Percentiles rank a stretch among this genome's conserved stretches.
Conservation (phyloP, 2,888 invertebrate genomes). For the Drosophila trichaetosa region DNA sequence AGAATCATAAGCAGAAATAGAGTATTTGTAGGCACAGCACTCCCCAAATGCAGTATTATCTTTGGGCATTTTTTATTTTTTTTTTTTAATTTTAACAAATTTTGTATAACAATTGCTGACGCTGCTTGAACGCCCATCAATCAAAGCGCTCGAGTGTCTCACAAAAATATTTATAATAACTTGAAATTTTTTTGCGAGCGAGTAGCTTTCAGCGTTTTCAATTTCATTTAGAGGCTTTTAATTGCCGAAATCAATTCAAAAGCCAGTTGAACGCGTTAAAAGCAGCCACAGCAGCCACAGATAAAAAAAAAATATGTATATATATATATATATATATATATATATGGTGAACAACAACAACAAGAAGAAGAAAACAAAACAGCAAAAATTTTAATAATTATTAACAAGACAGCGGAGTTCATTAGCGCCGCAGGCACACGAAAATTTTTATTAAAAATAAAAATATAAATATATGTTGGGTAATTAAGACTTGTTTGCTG, state of each 20-base stretch:
- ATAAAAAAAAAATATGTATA: constrained; percentile 3
- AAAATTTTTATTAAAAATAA: constrained; percentile 27
- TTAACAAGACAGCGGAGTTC: constrained; percentile 74
- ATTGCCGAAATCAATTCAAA: constrained; percentile 80
- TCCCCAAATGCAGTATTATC: background rate
- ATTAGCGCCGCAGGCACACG: constrained; percentile 61
- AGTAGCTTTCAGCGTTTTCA: constrained; percentile 72
- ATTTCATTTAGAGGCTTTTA: constrained; percentile 76
- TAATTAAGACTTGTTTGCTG: constrained; percentile 80
- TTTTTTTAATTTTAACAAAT: constrained; percentile 17
- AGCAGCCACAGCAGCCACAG: constrained; percentile 61
- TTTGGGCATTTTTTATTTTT: background rate
- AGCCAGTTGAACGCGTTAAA: constrained; percentile 79
- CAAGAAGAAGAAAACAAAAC: background rate
- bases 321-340: background rate
- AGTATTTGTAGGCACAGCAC: background rate
- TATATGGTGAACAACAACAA: constrained; percentile 12
- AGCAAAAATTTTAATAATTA: constrained; percentile 69
- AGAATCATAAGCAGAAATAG: background rate
- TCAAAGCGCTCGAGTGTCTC: constrained; percentile 68
- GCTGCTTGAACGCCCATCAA: constrained; percentile 70
- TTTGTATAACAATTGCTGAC: constrained; percentile 62
- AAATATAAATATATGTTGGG: constrained; percentile 73
- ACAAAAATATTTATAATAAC: constrained; percentile 74
- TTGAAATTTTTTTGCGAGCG: constrained; percentile 59